Percentiles rank a stretch among this genome's conserved stretches.
Conservation (phyloP, 2,888 invertebrate genomes). For the Zygaena filipendulae region DNA sequence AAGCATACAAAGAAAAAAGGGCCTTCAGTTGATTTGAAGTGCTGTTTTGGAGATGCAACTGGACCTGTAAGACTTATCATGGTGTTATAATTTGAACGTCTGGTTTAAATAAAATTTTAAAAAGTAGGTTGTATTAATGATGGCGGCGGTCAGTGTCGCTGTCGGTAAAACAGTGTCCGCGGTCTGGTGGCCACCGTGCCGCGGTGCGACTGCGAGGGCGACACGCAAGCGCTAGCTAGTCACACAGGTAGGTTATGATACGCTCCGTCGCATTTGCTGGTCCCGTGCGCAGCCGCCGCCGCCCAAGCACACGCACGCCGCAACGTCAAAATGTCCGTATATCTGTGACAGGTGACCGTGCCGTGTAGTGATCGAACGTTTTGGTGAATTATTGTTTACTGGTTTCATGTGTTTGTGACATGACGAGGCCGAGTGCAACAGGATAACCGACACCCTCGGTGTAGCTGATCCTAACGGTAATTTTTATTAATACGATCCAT, state of each 20-base stretch:
- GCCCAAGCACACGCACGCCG: constrained; percentile 33
- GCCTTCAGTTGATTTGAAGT: too few relatives aligned
- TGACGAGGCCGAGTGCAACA: constrained; percentile 39
- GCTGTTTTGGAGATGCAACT: too few relatives aligned
- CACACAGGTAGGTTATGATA: constrained; percentile 66
- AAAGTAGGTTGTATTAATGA: constrained; percentile 38
- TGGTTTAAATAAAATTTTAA: too few relatives aligned
- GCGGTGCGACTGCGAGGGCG: constrained; percentile 20
- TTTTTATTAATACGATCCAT: constrained; percentile 27
- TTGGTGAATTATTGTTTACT: constrained; percentile 46
- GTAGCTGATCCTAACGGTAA: constrained; percentile 63
- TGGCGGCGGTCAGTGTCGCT: constrained; percentile 33
- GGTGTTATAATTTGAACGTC: too few relatives aligned
- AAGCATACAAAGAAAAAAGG: too few relatives aligned
- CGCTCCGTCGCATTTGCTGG: constrained; percentile 62
- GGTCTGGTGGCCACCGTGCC: constrained; percentile 29
- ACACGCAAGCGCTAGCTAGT: constrained; percentile 68
- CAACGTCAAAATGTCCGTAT: constrained; percentile 47
- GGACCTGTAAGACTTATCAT: too few relatives aligned
- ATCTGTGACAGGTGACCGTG: constrained; percentile 47
- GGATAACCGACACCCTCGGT: constrained; percentile 33
- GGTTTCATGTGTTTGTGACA: constrained; percentile 28
- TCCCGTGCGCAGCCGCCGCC: constrained; percentile 52
- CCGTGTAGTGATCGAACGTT: constrained; percentile 42
- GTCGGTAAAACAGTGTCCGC: constrained; percentile 49